Conservation (phyloP, 1,140 invertebrate genomes). For the Conus betulinus region DNA sequence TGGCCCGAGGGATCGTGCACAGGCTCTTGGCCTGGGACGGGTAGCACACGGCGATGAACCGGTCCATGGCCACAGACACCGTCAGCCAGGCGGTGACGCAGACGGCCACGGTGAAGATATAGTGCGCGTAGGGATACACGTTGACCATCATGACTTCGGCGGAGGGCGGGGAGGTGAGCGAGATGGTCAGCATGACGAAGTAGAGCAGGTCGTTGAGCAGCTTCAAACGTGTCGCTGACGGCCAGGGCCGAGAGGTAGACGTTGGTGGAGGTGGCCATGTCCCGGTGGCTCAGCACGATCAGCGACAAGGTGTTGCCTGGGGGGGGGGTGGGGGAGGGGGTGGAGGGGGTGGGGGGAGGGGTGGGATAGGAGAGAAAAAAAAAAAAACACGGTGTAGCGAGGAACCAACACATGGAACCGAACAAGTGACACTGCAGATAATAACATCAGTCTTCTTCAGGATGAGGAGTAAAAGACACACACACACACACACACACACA, state of each 20-base stretch:
- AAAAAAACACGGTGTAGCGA: no score
- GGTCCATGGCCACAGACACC: constrained; percentile 93
- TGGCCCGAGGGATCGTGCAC: constrained; percentile 81
- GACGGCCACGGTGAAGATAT: constrained; percentile 71
- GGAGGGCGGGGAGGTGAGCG: constrained; percentile 57
- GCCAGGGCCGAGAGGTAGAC: constrained; percentile 85
- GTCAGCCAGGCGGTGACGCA: constrained; percentile 90
- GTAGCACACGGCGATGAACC: constrained; percentile 96
- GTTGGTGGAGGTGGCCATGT: constrained; percentile 87
- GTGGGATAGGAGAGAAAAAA: no score
- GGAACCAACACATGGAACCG: no score
- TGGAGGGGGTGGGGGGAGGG: no score
- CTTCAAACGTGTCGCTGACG: constrained; percentile 85
- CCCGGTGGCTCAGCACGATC: constrained; percentile 83
- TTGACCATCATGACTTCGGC: constrained; percentile 61
- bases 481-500: no score
- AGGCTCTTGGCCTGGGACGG: constrained; percentile 89
- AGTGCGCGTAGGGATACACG: constrained; percentile 74
- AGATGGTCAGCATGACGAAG: constrained; percentile 80
- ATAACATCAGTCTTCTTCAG: no score
- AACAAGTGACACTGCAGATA: not conserved
- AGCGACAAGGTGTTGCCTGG: constrained; percentile 83
- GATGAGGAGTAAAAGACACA: no score
- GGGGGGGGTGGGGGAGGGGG: not conserved
- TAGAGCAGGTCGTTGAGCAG: constrained; percentile 84